Percentiles rank a stretch among this genome's conserved stretches.
Conservation (phyloP, 1,140 invertebrate genomes). For the Drosophila neocordata region DNA sequence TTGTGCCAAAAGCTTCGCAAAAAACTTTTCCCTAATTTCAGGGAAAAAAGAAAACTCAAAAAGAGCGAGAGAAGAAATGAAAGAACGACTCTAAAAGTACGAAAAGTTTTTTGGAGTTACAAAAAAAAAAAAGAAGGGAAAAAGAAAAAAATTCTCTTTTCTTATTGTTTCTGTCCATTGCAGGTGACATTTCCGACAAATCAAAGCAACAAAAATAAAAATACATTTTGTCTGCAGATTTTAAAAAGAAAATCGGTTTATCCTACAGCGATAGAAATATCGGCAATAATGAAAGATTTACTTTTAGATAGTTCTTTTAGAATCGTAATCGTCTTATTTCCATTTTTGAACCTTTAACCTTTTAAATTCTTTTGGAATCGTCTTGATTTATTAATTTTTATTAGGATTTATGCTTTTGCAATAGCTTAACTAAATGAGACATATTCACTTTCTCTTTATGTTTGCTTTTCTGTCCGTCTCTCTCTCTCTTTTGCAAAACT, state of each 20-base stretch:
- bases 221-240: no score
- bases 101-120: neutral
- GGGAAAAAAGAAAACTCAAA: conserved; percentile 30
- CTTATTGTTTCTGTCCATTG: neutral
- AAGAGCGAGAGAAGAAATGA: conserved; percentile 3
- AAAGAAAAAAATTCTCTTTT: neutral
- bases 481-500: conserved; percentile 9
- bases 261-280: no score
- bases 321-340: no score
- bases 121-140: no score
- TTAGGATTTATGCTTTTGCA: no score
- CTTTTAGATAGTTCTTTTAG: no score
- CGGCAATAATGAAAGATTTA: no score
- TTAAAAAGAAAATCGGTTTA: no score
- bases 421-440: neutral
- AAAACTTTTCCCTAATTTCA: conserved; percentile 70
- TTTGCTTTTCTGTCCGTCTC: neutral
- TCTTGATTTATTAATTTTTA: no score
- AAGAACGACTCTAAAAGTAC: conserved; percentile 12
- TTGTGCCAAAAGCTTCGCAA: conserved; percentile 26
- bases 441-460: neutral
- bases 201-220: neutral
- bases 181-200: conserved; percentile 1
- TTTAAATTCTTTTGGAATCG: no score
- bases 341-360: no score